Evolutionary conservation across 37 sponge, comb jelly and placozoan species (phyloP).

Genomic region (Bolinopsis microptera): DNA sequence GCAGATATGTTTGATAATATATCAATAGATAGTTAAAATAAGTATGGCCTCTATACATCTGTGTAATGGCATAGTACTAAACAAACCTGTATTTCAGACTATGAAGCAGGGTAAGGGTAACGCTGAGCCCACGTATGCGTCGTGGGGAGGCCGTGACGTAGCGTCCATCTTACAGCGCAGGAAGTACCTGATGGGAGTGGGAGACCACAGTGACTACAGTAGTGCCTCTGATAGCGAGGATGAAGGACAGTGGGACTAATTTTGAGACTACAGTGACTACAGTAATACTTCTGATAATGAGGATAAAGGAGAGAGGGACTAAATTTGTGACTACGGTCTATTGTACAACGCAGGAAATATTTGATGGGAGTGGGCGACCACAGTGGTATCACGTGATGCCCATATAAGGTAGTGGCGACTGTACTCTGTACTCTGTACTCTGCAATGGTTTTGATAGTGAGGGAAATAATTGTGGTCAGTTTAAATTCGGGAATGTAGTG

Average conservation of each 20-base stretch:
- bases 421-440: too few relatives aligned
- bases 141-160: background rate
- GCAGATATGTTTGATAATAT: too few relatives aligned
- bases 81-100: background rate
- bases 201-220: background rate
- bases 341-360: conserved; percentile 12
- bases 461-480: background rate
- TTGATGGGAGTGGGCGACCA: background rate
- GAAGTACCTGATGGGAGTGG: conserved; percentile 30
- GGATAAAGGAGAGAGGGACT: background rate
- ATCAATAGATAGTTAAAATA: too few relatives aligned
- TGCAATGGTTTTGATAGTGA: too few relatives aligned
- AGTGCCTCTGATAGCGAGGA: conserved; percentile 9
- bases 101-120: too few relatives aligned
- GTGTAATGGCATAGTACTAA: too few relatives aligned
- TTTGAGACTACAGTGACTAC: background rate
- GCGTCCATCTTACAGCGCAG: conserved; percentile 30
- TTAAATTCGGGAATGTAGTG: background rate
- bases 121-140: conserved; percentile 2
- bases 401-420: too few relatives aligned
- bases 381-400: too few relatives aligned
- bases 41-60: too few relatives aligned
- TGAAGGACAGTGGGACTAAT: background rate
- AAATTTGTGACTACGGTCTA: background rate
- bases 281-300: conserved; percentile 36